Evolutionary conservation across 2,797 vertebrate genomes (phyloP).

Genomic region (Vipera ursinii): DNA sequence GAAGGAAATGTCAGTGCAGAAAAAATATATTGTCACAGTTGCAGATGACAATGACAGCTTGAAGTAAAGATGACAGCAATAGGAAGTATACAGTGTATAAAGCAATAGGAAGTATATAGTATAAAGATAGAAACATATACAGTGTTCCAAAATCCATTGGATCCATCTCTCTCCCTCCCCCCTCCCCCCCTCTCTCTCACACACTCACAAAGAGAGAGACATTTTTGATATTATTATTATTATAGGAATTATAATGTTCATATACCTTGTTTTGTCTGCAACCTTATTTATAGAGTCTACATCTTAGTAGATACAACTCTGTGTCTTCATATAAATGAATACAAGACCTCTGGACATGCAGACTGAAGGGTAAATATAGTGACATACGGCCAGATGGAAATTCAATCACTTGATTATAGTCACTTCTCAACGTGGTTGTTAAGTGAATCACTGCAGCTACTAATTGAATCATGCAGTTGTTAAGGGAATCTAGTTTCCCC

Average conservation of each 20-base stretch:
- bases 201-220: no score
- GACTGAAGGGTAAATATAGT: no score
- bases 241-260: neutral
- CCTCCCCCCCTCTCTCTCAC: no score
- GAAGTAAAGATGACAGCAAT: neutral
- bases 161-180: neutral
- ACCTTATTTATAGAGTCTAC: neutral
- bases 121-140: no score
- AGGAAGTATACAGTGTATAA: no score
- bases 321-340: neutral
- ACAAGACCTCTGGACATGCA: neutral
- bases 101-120: no score
- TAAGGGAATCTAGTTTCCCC: neutral
- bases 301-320: neutral
- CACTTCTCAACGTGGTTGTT: no score
- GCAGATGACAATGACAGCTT: neutral
- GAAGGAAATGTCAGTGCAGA: conserved; percentile 3
- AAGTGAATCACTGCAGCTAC: no score
- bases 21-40: neutral
- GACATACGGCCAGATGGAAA: neutral
- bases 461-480: no score
- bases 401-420: neutral
- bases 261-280: neutral
- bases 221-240: no score
- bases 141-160: neutral